Base-by-base conservation (phyloP, 2,888 invertebrate genomes). In the Rhabditophanes sp. region DNA sequence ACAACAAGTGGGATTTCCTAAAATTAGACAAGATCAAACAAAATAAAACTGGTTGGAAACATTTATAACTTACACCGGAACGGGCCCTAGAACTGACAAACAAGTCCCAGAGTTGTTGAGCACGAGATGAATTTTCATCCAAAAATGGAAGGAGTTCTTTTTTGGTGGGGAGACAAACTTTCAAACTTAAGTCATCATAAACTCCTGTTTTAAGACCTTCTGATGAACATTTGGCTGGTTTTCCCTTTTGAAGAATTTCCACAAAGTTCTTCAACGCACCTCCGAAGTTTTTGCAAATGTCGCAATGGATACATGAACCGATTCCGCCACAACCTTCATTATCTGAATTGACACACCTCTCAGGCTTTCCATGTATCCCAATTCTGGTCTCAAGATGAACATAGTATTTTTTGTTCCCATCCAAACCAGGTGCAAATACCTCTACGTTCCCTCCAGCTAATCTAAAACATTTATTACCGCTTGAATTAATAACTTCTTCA, bases 361-460 rank as follows among this genome's bases (percentile, higher is more conserved):
- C 60, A 17, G 60, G 60, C 38, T 60, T 61, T 30, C 60, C 60
- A 36, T 59, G 55, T 25, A 60, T 61, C 25, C 60, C 60, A 22
- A 60, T 60, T 35, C 60, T 48, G 5, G 60, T 60, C 42, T 60
- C 60, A 32, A 60, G 37, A 29, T 60, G 60, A 5, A 60, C 60
- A 37, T 56, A 61, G 41, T 60, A 60, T 30, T 48, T 50, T 39
- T 61, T 61, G n/a, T 41, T 41, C 2, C 58, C 56, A 25, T 43
- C 40, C 22, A 60, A 46, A 19, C 51, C 51, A 3, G 53, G 53
- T 9, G 46, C 34, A 24, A 42, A 48, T 14, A 51, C 50, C 37
- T 62, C 56, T 23, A 61, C 61, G 18, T 52, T 54, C 15, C 61
- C 61, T 22, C 61, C 61, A 26, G 54, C 50, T 56, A 61, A 57